A percentile compares a stretch with the other conserved stretches of the same genome.
Conservation (phyloP, 2,888 invertebrate genomes). For the Aporophyla nigra region DNA sequence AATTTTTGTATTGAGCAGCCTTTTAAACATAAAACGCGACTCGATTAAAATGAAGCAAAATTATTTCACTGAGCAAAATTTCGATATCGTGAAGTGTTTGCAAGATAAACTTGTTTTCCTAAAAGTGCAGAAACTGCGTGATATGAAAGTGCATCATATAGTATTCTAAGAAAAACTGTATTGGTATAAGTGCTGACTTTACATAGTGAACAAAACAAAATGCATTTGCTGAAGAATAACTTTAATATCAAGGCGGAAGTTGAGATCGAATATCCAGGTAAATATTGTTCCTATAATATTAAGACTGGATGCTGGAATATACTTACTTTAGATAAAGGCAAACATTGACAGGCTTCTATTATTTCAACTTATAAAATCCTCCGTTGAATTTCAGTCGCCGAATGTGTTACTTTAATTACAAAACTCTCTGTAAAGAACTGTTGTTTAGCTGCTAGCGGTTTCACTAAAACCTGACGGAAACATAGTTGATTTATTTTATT, state of each 20-base stretch:
- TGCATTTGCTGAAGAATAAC: conserved; percentile 29
- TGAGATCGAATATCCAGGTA: conserved; percentile 33
- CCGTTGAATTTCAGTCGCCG: neutral
- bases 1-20: neutral
- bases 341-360: neutral
- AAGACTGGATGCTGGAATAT: neutral
- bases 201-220: conserved; percentile 5
- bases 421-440: too few species aligned
- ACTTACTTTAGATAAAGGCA: neutral
- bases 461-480: too few species aligned
- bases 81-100: neutral
- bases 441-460: too few species aligned
- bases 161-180: neutral
- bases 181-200: neutral
- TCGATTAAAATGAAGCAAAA: neutral
- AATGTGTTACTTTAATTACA: neutral
- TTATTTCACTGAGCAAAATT: neutral
- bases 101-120: neutral
- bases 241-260: neutral
- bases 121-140: neutral
- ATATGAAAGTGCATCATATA: conserved; percentile 2
- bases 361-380: neutral
- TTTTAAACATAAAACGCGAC: neutral
- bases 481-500: too few species aligned
- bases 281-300: neutral